Conservation (phyloP, 2,797 vertebrate genomes). For the Phylloscopus collybita region DNA sequence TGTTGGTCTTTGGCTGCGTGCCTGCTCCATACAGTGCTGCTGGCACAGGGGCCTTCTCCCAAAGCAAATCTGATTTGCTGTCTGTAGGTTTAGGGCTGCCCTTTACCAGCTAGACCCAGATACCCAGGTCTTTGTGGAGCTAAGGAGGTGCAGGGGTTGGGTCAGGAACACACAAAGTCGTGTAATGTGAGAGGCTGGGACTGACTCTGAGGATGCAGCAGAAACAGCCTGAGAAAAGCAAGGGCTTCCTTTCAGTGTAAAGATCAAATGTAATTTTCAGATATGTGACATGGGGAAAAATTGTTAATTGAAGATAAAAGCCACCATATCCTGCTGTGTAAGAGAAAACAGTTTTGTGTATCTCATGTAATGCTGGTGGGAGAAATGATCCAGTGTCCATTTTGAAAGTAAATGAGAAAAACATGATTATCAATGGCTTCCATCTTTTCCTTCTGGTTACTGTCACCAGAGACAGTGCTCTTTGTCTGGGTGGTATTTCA, state of each 20-base stretch:
- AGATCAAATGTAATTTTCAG: background rate
- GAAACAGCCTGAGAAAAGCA: background rate
- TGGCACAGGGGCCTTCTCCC: background rate
- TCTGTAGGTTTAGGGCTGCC: background rate
- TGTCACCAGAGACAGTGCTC: background rate
- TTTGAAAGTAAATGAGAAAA: background rate
- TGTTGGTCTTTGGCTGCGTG: background rate
- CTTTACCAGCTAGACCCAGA: background rate
- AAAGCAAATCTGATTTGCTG: background rate
- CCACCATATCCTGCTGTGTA: background rate
- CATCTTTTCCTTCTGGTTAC: conserved; percentile 1
- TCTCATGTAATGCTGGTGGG: background rate
- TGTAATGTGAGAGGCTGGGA: background rate
- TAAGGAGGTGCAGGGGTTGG: background rate
- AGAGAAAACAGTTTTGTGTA: background rate
- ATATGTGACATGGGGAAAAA: background rate
- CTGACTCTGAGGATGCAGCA: background rate
- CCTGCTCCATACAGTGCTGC: background rate
- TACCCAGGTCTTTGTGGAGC: accelerated
- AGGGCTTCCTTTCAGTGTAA: background rate
- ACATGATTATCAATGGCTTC: background rate
- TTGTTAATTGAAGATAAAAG: background rate
- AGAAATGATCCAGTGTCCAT: background rate
- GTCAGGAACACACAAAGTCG: accelerated
- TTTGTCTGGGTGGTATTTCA: background rate